Evolutionary conservation across 1,140 invertebrate species (phyloP), one percentile per base, ranked within the genome.

Genomic region (Periplaneta americana): DNA sequence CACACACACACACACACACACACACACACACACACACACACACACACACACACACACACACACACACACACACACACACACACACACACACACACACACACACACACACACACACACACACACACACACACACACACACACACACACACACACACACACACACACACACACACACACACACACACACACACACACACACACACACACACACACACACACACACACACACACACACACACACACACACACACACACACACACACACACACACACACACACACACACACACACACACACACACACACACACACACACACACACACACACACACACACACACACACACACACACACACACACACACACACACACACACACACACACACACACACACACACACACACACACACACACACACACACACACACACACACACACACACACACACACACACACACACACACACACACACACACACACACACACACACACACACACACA

Each of bases 31-130:
- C 81, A 82, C 81, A 82, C 81, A 79, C 81, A 82, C 81, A 82
- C 81, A 82, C 81, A 79, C 81, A 82, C 81, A 82, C 81, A 82
- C 81, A 82, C 81, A 82, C 81, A 82, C 81, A 82, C 81, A 82
- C 81, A 82, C 81, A 82, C 81, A 82, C 81, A 82, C 81, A 82
- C 77, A 82, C 81, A 85, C 84, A 85, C 84, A 85, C 82, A 85
- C 57, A 84, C 81, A 84, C 82, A 85, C 80, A 85, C 82, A 85
- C 84, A 85, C 83, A 85, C 87, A 84, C 87, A 87, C 87, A 87
- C 87, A 83, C 81, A 86, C 79, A 82, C 79, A 82, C 82, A 81
- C 82, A 81, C 82, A 80, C 82, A 81, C 82, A 80, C 82, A 82
- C 82, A 81, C 82, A 82, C 82, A 81, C 82, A 82, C 82, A 81